Base-by-base conservation (phyloP, 2,797 vertebrate genomes). In the Iguana delicatissima region DNA sequence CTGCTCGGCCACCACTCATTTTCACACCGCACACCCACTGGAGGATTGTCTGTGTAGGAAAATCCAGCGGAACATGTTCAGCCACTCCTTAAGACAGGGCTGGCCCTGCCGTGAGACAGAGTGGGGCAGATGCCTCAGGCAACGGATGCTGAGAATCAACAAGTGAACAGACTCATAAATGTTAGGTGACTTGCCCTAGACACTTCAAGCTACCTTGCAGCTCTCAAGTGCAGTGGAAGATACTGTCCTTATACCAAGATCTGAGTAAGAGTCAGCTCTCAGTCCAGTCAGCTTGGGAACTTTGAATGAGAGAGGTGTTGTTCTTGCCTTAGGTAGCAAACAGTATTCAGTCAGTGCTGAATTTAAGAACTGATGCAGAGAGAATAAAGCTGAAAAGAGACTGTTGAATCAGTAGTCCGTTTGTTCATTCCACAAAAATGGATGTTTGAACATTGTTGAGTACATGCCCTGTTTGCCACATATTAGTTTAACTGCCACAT, bases 381-480 rank as follows among this genome's bases (percentile, higher is more conserved):
- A 74, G 14, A 32, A 62, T 84, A 76, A 62, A 46, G 12, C 38
- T 32, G 29, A 22, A 76, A 57, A 6, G 26, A n/a, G 87, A 35
- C 50, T 42, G 69, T 38, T 38, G 73, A 83, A 10, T 18, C 26
- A 32, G 32, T 80, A 59, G 74, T 93, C 93, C 88, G 84, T 46
- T 85, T 88, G 89, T 77, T 85, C 29, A 69, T 93, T 94, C 89
- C 83, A 92, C 20, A 80, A 89, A 96, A 95, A 94, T 80, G 52
- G 86, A 90, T 94, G 88, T 76, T 93, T 96, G 94, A 94, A 94
- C 94, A 94, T 93, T 91, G 88, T 90, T 92, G 24, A 84, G 93
- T 91, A 93, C 86, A 4, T 92, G 38, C 32, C 86, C 55, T 94
- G 42, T 90, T 93, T 94, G 89, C 7, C 90, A 64, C 76, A 12